Evolutionary conservation across 1,140 invertebrate species (phyloP).

Genomic region (Homalodisca vitripennis): DNA sequence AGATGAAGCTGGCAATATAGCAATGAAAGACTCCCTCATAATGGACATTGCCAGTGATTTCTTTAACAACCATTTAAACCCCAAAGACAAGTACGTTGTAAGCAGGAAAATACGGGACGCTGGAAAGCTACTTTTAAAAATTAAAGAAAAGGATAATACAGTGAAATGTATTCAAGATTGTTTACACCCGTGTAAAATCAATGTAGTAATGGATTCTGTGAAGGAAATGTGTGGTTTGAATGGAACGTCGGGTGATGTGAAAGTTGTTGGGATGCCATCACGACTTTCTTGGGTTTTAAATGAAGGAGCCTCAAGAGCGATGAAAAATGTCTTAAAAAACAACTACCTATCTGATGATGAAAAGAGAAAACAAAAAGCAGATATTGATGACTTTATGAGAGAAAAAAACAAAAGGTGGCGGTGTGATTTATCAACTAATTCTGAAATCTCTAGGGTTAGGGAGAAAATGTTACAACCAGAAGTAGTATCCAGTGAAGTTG

Average conservation of each 20-base stretch:
- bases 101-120: neutral
- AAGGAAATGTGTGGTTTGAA: neutral
- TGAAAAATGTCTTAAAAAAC: neutral
- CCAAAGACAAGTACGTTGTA: neutral
- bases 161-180: neutral
- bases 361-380: no score
- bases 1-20: neutral
- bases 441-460: neutral
- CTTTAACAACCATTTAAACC: neutral
- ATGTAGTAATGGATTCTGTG: neutral
- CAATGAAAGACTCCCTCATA: neutral
- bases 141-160: neutral
- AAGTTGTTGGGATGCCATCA: slow-evolving; percentile 1
- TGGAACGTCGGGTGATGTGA: neutral
- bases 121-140: neutral
- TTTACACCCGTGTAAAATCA: neutral
- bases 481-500: neutral
- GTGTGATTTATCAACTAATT: neutral
- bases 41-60: neutral
- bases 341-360: neutral
- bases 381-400: neutral
- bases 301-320: neutral
- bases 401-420: neutral
- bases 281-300: neutral
- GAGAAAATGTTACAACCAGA: neutral